phyloP scores from a whole-genome alignment of 1,140 invertebrate genomes.

The Drosophila aff. region DNA sequence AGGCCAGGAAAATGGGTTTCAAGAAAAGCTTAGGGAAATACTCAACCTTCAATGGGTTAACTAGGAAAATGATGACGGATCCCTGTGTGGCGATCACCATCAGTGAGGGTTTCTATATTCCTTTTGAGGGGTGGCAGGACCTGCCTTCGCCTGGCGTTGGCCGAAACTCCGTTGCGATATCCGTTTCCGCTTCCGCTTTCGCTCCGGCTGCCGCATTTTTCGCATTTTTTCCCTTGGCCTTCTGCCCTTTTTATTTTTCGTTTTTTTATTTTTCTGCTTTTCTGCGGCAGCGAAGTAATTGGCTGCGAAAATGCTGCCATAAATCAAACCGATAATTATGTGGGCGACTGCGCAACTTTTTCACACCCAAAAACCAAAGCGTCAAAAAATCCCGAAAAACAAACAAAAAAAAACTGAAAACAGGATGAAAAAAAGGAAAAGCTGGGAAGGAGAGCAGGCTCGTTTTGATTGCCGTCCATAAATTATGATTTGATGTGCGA shows the following conservation, averaged over 20 bases:
- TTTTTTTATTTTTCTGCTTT: slow-evolving; percentile 19
- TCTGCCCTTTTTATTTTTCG: background rate
- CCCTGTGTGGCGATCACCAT: slow-evolving; percentile 1
- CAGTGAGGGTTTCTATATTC: background rate
- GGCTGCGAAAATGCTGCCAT: slow-evolving; percentile 80
- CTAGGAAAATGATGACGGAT: too few species aligned
- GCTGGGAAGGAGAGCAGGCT: slow-evolving; percentile 1
- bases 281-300: slow-evolving; percentile 68
- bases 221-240: slow-evolving; percentile 5
- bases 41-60: too few species aligned
- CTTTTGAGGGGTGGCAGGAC: background rate
- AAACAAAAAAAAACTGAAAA: background rate
- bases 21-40: too few species aligned
- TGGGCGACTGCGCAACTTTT: slow-evolving; percentile 72
- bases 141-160: background rate
- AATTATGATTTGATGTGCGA: slow-evolving; percentile 79
- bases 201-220: slow-evolving; percentile 1
- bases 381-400: slow-evolving; percentile 12
- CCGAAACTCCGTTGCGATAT: slow-evolving; percentile 49
- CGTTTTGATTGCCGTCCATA: slow-evolving; percentile 66
- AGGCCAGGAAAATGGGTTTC: background rate
- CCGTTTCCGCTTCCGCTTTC: slow-evolving; percentile 52
- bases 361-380: slow-evolving; percentile 25
- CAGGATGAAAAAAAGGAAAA: background rate
- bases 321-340: slow-evolving; percentile 82